A percentile compares a stretch with the other conserved stretches of the same genome.
Conservation (phyloP, 2,113 vertebrate genomes). For the Corythaixoides concolor region DNA sequence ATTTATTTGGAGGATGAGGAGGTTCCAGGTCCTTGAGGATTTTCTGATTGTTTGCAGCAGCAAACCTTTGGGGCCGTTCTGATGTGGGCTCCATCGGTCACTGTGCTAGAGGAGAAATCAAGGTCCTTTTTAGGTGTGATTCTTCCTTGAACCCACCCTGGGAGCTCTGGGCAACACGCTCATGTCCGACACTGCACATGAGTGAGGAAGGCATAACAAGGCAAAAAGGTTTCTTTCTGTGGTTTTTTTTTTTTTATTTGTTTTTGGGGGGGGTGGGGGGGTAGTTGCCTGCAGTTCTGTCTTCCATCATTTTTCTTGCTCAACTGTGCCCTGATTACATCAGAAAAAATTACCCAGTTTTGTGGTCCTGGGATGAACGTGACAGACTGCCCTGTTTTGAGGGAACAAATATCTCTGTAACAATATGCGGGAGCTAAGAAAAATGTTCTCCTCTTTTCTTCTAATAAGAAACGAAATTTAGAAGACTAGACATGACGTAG, state of each 20-base stretch:
- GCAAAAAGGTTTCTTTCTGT: not conserved
- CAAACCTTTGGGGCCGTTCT: not conserved
- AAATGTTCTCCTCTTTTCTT: not conserved
- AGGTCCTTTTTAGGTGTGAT: not conserved
- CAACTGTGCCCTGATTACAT: not conserved
- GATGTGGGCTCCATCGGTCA: not conserved
- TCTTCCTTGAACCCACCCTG: not conserved
- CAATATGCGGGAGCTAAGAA: not conserved
- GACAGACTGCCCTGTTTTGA: not conserved
- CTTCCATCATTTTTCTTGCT: not conserved
- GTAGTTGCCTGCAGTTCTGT: not conserved
- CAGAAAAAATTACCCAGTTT: not conserved
- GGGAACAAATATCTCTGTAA: not conserved
- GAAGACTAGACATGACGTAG: fast-evolving
- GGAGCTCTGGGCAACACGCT: not conserved
- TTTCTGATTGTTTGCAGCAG: slow-evolving; percentile 34
- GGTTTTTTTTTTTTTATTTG: no score
- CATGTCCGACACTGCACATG: fast-evolving
- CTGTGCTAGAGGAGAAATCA: not conserved
- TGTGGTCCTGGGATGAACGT: not conserved
- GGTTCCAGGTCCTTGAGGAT: slow-evolving; percentile 3
- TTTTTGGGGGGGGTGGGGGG: no score
- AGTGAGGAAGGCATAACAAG: not conserved
- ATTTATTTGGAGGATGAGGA: slow-evolving; percentile 16
- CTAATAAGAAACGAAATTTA: not conserved